Conservation (phyloP, 2,888 invertebrate species). For the Drosophila heteroneura region DNA sequence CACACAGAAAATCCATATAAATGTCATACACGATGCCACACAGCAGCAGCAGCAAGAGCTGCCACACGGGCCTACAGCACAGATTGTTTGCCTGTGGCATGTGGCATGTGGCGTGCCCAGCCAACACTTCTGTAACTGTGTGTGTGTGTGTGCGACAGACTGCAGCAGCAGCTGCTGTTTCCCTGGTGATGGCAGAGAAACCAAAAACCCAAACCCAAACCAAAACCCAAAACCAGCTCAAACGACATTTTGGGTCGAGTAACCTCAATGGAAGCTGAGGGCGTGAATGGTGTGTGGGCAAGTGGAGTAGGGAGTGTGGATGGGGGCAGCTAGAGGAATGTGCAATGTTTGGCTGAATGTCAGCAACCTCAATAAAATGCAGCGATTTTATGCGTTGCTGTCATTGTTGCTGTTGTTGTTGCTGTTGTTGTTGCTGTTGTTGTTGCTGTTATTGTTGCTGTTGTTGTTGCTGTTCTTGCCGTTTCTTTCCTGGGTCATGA, state of each 20-base stretch:
- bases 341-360: conserved; percentile 70
- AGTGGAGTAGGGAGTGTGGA: neutral
- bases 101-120: conserved; percentile 52
- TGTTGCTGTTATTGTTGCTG: conserved; percentile 64
- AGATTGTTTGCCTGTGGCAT: conserved; percentile 62
- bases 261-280: conserved; percentile 32
- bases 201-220: conserved; percentile 30
- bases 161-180: conserved; percentile 40
- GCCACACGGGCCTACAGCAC: conserved; percentile 51
- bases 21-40: conserved; percentile 56
- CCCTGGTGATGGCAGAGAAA: conserved; percentile 26
- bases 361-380: conserved; percentile 83
- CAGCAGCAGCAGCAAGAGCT: conserved; percentile 43
- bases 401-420: conserved; percentile 74
- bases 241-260: conserved; percentile 55
- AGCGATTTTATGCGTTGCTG: conserved; percentile 81
- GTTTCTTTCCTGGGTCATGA: conserved; percentile 85
- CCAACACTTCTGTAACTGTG: conserved; percentile 53
- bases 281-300: neutral
- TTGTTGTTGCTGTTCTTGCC: conserved; percentile 62
- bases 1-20: conserved; percentile 54
- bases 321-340: conserved; percentile 42
- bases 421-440: conserved; percentile 82
- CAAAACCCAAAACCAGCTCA: conserved; percentile 22
- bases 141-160: conserved; percentile 14